Evolutionary conservation across 2,888 invertebrate genomes (phyloP).

Genomic region (Unio pictorum): DNA sequence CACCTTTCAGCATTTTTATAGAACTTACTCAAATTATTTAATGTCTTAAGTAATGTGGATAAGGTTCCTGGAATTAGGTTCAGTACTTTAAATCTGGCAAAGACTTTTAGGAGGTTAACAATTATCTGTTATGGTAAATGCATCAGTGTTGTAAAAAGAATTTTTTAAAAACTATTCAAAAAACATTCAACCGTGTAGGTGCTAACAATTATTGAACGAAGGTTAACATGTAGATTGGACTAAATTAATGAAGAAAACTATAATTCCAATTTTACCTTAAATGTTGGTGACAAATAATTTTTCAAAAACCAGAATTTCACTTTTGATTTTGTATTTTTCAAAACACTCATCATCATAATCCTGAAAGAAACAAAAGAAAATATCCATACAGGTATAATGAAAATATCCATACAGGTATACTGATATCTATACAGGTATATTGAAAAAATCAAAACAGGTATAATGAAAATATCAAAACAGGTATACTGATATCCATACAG

Average conservation of each 20-base stretch:
- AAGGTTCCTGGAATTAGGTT: no score
- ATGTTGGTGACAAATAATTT: slow-evolving; percentile 96
- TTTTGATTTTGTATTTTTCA: slow-evolving; percentile 92
- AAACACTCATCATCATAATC: slow-evolving; percentile 98
- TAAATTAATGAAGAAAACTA: slow-evolving; percentile 1
- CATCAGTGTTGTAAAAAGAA: not conserved
- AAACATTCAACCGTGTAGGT: not conserved
- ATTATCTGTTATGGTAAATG: not conserved
- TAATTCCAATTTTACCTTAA: slow-evolving; percentile 71
- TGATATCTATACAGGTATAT: no score
- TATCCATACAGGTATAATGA: no score
- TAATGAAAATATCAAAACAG: no score
- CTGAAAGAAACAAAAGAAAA: slow-evolving; percentile 72
- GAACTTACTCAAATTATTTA: no score
- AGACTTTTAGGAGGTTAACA: no score
- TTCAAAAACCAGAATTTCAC: slow-evolving; percentile 99
- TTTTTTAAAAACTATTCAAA: not conserved
- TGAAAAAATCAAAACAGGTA: no score
- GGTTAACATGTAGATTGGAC: not conserved
- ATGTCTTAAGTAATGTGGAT: no score
- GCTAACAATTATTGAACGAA: not conserved
- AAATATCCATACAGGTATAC: no score
- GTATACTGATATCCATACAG: no score
- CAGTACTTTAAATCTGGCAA: no score
- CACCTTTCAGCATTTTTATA: no score